Base-by-base conservation (phyloP, 2,797 vertebrate species). In the Cryptoprocta ferox region DNA sequence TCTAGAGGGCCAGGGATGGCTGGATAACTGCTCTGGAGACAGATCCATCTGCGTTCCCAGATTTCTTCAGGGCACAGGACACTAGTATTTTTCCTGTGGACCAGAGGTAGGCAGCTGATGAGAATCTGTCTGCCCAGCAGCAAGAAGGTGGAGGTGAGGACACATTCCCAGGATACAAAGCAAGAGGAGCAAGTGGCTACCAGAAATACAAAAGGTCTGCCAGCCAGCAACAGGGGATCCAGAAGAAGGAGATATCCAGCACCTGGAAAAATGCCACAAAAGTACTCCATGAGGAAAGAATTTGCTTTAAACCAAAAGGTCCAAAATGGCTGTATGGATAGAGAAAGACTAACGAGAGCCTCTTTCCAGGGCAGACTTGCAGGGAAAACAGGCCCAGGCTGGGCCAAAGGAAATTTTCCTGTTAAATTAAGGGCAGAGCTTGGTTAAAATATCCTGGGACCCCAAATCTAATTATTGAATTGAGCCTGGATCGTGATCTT, bases 401-500 rank as follows among this genome's bases (percentile, higher is more conserved):
- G 45, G 39, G 59, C 30, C 14, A 19, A 90, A 24, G 11, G 71
- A 90, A n/a, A 3, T 83, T 90, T 93, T 53, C 19, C 45, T 73
- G 1, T 63, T 91, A 85, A 97, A 82, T 91, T 21, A 70, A 68
- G 63, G 50, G 65, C 48, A 89, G 82, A 73, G 21, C 37, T 85
- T 93, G 70, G 48, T 85, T 94, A 56, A 11, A 56, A 11, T 91
- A 66, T 50, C 53, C 81, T 73, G 21, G 80, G 45, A 18, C n/a
- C 59, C 37, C 28, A 93, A 80, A 80, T 89, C 48, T 84, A 80
- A 81, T 88, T 87, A 81, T 59, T 96, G 81, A 97, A 81, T 73
- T 39, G 56, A 83, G 71, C 71, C 68, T 78, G 32, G 45, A 73
- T 84, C 4, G 14, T 65, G 70, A 75, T 76, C 56, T 93, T 93